phyloP scores from a whole-genome alignment of 2,797 vertebrate genomes.

The Sebastes umbrosus region DNA sequence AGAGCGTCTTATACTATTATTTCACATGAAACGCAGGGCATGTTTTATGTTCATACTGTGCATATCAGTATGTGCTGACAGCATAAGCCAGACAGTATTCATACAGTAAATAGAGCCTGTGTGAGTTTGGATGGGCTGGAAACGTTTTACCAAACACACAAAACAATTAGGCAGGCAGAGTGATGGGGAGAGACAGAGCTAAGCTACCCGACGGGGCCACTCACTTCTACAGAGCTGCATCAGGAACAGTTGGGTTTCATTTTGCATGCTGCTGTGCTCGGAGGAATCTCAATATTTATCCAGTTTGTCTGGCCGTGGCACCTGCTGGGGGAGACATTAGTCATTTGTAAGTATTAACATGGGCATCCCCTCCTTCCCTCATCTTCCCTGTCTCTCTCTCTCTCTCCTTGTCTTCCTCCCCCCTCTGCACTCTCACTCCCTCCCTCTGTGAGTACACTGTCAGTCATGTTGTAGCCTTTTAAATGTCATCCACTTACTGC shows the following conservation, averaged over 20 bases:
- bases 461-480: conserved; percentile 82
- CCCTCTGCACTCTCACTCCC: conserved; percentile 76
- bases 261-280: conserved; percentile 72
- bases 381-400: conserved; percentile 61
- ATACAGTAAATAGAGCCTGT: conserved; percentile 21
- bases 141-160: conserved; percentile 52
- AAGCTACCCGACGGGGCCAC: conserved; percentile 53
- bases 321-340: conserved; percentile 85
- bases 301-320: conserved; percentile 81
- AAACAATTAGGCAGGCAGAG: conserved; percentile 64
- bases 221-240: conserved; percentile 63
- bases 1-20: neutral
- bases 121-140: conserved; percentile 18
- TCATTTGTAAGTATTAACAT: conserved; percentile 86
- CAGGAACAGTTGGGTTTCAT: conserved; percentile 80
- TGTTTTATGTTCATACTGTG: neutral
- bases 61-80: conserved; percentile 32
- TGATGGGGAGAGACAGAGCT: conserved; percentile 57
- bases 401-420: conserved; percentile 56
- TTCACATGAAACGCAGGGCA: neutral
- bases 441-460: conserved; percentile 81
- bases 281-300: conserved; percentile 83
- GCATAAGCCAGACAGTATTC: conserved; percentile 3
- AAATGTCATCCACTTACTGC: conserved; percentile 82
- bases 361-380: conserved; percentile 77